Percentiles rank a stretch among this genome's conserved stretches.
These are phyloP conservation scores for Plusia festucae DNA, from an alignment of 2,888 invertebrate genomes.

Conservation along the genomic window DNA sequence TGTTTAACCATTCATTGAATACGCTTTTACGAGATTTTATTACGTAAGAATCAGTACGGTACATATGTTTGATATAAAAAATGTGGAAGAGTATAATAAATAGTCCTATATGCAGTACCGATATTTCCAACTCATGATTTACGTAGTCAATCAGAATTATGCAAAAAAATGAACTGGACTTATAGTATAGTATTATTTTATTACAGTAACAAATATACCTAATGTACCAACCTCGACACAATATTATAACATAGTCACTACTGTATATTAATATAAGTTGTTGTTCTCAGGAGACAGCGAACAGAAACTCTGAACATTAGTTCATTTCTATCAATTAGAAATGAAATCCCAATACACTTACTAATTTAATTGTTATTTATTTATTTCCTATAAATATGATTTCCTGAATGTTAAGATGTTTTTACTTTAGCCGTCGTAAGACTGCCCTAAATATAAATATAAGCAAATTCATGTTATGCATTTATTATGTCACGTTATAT, in stretches of 20 bases:
- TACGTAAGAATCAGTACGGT: not conserved
- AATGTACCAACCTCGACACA: not conserved
- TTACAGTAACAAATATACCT: not conserved
- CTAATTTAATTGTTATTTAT: not conserved
- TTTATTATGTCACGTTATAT: no score
- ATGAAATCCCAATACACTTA: not conserved
- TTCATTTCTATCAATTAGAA: not conserved
- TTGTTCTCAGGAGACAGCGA: not conserved
- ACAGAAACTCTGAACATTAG: not conserved
- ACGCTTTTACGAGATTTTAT: slow-evolving; percentile 6
- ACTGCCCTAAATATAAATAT: no score
- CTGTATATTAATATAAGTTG: not conserved
- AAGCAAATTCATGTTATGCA: no score
- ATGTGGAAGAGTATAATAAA: not conserved
- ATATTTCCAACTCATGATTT: not conserved
- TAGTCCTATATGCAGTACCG: not conserved
- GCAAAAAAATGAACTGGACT: not conserved
- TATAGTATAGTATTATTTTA: not conserved
- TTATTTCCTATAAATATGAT: not conserved
- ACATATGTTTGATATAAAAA: not conserved
- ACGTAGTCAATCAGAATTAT: not conserved
- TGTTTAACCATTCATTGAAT: not conserved
- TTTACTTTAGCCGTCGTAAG: no score
- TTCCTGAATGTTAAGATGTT: no score
- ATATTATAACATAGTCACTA: not conserved